phyloP scores from a whole-genome alignment of 2,888 invertebrate genomes.

The Caenorhabditis sp. region DNA sequence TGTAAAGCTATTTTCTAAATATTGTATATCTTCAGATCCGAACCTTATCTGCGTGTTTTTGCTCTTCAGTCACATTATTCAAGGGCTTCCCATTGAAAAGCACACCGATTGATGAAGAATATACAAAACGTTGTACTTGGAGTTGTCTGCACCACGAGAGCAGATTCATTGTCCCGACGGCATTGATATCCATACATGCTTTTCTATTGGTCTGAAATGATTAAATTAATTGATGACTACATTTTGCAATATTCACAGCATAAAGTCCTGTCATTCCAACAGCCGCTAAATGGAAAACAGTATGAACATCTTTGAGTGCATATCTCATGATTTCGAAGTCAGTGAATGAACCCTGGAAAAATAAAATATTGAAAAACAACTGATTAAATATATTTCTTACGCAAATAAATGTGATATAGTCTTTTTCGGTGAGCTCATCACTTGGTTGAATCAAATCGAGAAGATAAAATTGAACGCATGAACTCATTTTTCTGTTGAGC shows the following conservation, averaged over 20 bases:
- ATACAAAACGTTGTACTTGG: constrained; percentile 25
- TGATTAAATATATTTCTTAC: too few species aligned
- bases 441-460: constrained; percentile 11
- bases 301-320: constrained; percentile 11
- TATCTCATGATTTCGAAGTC: constrained; percentile 11
- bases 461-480: constrained; percentile 5
- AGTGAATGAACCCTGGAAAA: constrained; percentile 19
- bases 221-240: neutral
- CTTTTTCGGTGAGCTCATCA: neutral
- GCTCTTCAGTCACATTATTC: constrained; percentile 5
- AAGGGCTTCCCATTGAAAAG: constrained; percentile 23
- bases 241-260: constrained; percentile 10
- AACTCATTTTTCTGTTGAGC: neutral
- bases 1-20: constrained; percentile 11
- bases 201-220: constrained; percentile 15
- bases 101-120: constrained; percentile 24
- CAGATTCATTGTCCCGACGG: constrained; percentile 19
- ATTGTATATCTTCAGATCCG: neutral
- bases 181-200: constrained; percentile 24
- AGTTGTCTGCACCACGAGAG: constrained; percentile 6
- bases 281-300: constrained; percentile 32
- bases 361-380: neutral
- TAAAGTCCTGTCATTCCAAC: constrained; percentile 36
- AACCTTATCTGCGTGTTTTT: constrained; percentile 9
- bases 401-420: constrained; percentile 7